Evolutionary conservation across 1,140 invertebrate species (phyloP).

Genomic region (Cydia amplana): DNA sequence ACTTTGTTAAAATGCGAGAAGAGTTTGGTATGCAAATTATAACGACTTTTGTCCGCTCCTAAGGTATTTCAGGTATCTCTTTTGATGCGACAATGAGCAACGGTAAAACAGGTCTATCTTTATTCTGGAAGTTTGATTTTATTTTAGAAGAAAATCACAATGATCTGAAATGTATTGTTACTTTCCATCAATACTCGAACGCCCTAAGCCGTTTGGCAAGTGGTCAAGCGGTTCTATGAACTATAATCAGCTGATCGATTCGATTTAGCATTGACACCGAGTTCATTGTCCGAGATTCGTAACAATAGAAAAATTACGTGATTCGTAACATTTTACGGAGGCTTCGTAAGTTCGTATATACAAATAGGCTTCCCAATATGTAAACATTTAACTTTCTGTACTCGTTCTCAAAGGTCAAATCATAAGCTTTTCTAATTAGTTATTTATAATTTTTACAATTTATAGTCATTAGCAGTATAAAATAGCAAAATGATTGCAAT

Average conservation of each 20-base stretch:
- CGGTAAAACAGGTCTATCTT: neutral
- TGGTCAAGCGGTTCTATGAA: neutral
- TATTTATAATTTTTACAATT: neutral
- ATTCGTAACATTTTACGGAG: neutral
- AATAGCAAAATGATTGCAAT: neutral
- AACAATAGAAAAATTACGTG: conserved; percentile 9
- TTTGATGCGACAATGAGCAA: conserved; percentile 1
- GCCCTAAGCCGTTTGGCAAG: conserved; percentile 9
- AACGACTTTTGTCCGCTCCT: neutral
- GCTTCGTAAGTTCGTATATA: neutral
- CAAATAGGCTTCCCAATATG: neutral
- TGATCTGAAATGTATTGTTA: too few species aligned
- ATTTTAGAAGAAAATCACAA: neutral
- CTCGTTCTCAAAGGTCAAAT: too few species aligned
- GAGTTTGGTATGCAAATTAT: conserved; percentile 22
- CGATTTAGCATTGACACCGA: conserved; percentile 20
- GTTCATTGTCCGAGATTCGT: conserved; percentile 21
- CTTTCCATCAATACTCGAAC: neutral
- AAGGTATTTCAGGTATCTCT: neutral
- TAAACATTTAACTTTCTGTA: too few species aligned
- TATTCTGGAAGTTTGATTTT: neutral
- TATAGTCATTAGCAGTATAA: neutral
- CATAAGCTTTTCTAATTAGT: too few species aligned
- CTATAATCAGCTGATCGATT: conserved; percentile 29
- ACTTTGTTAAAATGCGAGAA: conserved; percentile 18